phyloP scores from a whole-genome alignment of 2,113 vertebrate genomes.

The Mesembrinibis cayennensis region DNA sequence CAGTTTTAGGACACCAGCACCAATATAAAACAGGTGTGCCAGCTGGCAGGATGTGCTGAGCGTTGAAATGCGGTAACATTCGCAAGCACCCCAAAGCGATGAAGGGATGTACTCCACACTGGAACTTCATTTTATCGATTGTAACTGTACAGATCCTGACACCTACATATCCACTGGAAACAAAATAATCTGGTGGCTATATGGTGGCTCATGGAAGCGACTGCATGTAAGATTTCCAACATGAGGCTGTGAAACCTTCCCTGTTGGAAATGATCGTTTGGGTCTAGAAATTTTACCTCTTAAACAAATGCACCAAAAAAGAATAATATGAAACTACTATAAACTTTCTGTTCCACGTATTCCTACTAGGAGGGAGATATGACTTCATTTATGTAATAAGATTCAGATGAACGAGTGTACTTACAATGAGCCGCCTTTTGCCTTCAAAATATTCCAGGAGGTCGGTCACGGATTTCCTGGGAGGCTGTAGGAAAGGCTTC shows the following conservation, averaged over 20 bases:
- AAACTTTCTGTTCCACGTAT: neutral
- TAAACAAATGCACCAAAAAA: neutral
- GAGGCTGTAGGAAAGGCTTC: conserved; percentile 69
- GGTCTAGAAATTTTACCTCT: neutral
- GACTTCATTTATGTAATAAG: neutral
- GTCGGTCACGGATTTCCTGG: conserved; percentile 76
- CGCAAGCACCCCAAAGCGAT: neutral
- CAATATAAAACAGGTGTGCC: conserved; percentile 10
- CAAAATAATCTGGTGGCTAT: neutral
- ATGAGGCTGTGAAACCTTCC: neutral
- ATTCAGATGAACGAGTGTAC: conserved; percentile 50
- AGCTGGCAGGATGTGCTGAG: conserved; percentile 5
- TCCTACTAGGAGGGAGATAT: neutral
- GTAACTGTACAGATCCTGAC: neutral
- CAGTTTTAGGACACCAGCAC: conserved; percentile 42
- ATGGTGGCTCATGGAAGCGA: neutral
- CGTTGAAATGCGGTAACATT: neutral
- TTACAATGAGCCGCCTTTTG: conserved; percentile 91
- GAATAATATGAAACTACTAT: neutral
- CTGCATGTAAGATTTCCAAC: neutral
- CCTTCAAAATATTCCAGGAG: conserved; percentile 94
- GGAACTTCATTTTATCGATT: neutral
- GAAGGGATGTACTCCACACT: conserved; percentile 13
- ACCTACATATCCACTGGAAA: neutral
- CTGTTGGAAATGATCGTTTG: neutral